Evolutionary conservation across 2,797 vertebrate species (phyloP), one percentile per base, ranked within the genome.

Genomic region (Malacoctenus gilli): DNA sequence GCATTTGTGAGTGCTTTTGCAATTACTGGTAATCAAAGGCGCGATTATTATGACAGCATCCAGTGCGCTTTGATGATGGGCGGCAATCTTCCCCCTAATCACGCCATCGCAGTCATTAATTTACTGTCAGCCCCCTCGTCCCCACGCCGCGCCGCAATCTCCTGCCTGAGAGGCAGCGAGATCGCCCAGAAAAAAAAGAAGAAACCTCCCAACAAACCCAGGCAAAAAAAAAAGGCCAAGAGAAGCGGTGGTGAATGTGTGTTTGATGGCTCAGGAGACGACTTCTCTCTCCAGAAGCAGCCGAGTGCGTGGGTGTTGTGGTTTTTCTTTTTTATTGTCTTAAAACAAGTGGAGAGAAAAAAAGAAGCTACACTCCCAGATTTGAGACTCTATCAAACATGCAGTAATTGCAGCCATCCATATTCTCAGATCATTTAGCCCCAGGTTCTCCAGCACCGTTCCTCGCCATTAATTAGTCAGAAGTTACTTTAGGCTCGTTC

Each of bases 21-120:
- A 92, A 84, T 91, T 68, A 75, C 68, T 59, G 64, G 71, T 88
- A 90, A 90, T 85, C 71, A 82, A 83, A 87, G 69, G 78, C 36
- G 15, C 72, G 75, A 85, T 82, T 89, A 81, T 84, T 87, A 68
- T 86, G 82, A 86, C 82, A 83, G 86, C 41, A 57, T 74, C 75
- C 86, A 89, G 70, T 78, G 68, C 79, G 87, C 85, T 80, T 85
- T 89, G 85, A 91, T 77, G 62, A 66, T 82, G 87, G 83, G 75
- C 68, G 82, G 69, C 90, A 88, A 89, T 92, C 83, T 83, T 76
- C 62, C 75, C 52, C 75, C 86, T 90, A 91, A 93, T 94, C 91
- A 89, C 59, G 67, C 79, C 74, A 87, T 89, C 65, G 52, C 46
- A 82, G 82, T 89, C 84, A 88, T 92, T 94, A 89, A 92, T 93